Conservation (phyloP, 2,113 vertebrate species). For the Formicarius rufipectus region DNA sequence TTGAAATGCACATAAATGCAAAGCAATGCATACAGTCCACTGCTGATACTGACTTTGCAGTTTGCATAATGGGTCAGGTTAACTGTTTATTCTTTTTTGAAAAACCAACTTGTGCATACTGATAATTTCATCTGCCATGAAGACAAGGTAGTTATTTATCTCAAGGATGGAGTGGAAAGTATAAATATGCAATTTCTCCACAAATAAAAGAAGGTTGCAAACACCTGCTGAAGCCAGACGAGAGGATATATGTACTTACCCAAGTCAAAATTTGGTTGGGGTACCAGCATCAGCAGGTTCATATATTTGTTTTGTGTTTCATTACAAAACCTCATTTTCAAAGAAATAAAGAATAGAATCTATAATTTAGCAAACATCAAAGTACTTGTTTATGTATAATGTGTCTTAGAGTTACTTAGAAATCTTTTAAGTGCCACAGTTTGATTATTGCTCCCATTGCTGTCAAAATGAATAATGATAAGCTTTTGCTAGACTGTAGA, state of each 20-base stretch:
- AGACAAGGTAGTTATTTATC: background rate
- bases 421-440: background rate
- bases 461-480: background rate
- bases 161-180: background rate
- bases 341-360: background rate
- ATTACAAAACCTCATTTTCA: background rate
- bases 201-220: background rate
- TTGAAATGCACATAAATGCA: background rate
- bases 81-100: background rate
- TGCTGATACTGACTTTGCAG: background rate
- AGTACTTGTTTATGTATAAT: background rate
- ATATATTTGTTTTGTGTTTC: background rate
- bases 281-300: background rate
- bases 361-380: background rate
- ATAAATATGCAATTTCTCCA: background rate
- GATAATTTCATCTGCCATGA: background rate
- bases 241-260: background rate
- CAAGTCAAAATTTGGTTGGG: background rate
- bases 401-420: background rate
- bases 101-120: background rate
- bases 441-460: background rate
- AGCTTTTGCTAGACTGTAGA: background rate
- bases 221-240: background rate
- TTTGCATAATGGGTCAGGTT: background rate
- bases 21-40: background rate